Evolutionary conservation across 2,113 vertebrate species (phyloP).

Genomic region (Urocitellus parryii): DNA sequence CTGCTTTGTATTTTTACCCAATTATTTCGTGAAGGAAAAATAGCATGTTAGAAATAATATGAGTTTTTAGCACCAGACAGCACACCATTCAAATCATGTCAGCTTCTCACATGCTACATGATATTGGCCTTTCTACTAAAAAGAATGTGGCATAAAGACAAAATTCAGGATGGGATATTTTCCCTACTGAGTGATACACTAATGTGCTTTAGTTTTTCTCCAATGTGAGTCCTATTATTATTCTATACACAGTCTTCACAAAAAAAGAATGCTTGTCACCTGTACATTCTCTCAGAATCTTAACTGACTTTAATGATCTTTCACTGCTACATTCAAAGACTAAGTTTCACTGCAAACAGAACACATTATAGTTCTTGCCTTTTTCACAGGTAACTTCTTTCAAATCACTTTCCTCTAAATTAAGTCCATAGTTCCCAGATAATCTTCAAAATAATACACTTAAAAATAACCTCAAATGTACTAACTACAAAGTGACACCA

Average conservation of each 20-base stretch:
- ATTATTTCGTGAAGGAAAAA: not conserved
- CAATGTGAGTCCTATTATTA: not conserved
- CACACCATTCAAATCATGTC: not conserved
- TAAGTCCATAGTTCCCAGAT: not conserved
- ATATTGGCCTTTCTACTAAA: not conserved
- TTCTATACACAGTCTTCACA: not conserved
- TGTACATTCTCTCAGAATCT: not conserved
- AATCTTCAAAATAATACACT: conserved; percentile 37
- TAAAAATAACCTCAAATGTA: not conserved
- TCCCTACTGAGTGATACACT: not conserved
- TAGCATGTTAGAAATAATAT: not conserved
- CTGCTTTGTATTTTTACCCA: not conserved
- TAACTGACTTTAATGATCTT: not conserved
- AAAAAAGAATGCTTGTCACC: not conserved
- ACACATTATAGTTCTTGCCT: not conserved
- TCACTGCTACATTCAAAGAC: not conserved
- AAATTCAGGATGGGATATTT: not conserved
- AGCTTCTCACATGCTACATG: not conserved
- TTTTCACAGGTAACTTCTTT: not conserved
- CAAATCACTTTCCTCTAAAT: not conserved
- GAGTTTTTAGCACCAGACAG: not conserved
- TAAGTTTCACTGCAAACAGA: not conserved
- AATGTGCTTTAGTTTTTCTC: not conserved
- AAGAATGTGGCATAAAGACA: not conserved
- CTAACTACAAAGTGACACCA: not conserved